Evolutionary conservation across 2,113 vertebrate genomes (phyloP).

Genomic region (Hippocampus zosterae): DNA sequence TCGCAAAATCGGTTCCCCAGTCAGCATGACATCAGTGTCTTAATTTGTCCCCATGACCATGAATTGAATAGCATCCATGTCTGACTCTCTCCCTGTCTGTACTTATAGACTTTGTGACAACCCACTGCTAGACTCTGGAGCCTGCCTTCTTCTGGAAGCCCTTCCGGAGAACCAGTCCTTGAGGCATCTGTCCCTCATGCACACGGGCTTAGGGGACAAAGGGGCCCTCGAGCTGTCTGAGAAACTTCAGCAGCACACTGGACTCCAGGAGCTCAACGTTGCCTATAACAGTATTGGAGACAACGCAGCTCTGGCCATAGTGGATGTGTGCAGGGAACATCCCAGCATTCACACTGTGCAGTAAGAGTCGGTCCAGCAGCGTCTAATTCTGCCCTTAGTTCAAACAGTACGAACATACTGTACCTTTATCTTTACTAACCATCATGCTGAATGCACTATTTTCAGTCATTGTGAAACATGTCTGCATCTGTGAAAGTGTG

Average conservation of each 20-base stretch:
- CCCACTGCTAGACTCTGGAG: slow-evolving; percentile 74
- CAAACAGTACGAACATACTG: no score
- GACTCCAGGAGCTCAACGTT: slow-evolving; percentile 86
- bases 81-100: background rate
- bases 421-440: background rate
- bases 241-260: slow-evolving; percentile 69
- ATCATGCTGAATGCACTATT: no score
- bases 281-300: slow-evolving; percentile 90
- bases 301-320: slow-evolving; percentile 75
- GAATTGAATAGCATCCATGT: background rate
- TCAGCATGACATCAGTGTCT: background rate
- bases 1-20: background rate
- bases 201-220: slow-evolving; percentile 80
- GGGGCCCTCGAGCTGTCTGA: slow-evolving; percentile 74
- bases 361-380: slow-evolving; percentile 7
- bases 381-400: background rate
- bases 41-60: background rate
- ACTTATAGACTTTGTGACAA: slow-evolving; percentile 83
- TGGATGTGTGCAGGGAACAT: slow-evolving; percentile 81
- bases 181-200: slow-evolving; percentile 81
- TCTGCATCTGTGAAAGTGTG: background rate
- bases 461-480: background rate
- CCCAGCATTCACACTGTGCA: slow-evolving; percentile 51
- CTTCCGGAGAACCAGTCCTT: slow-evolving; percentile 79
- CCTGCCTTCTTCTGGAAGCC: slow-evolving; percentile 72